These are phyloP conservation scores for Pyrgus malvae DNA, from an alignment of 2,888 invertebrate species.

Conservation along the genomic window DNA sequence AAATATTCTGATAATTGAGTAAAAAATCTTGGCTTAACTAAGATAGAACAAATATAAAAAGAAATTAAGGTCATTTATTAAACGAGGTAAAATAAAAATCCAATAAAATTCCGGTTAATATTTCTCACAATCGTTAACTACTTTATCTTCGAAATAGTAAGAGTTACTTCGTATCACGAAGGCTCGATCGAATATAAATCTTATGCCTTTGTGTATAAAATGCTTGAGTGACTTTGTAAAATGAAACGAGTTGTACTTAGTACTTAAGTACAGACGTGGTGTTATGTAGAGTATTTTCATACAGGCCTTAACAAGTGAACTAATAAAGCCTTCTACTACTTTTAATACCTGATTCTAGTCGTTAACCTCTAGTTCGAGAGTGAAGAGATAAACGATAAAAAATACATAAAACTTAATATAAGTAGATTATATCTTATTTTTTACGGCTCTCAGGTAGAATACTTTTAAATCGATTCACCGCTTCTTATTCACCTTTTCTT, in stretches of 20 bases:
- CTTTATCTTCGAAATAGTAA: background rate
- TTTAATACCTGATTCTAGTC: conserved; percentile 13
- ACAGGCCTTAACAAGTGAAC: conserved; percentile 1
- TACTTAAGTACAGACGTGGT: conserved; percentile 3
- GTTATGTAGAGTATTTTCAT: conserved; percentile 9
- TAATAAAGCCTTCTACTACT: background rate
- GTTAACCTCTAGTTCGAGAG: background rate
- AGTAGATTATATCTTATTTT: too few relatives aligned
- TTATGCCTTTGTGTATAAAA: background rate
- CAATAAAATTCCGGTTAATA: background rate
- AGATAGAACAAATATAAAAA: background rate
- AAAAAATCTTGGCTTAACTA: too few relatives aligned
- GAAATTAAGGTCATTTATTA: background rate
- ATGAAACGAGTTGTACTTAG: background rate
- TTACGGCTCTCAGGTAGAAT: too few relatives aligned
- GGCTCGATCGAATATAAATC: background rate
- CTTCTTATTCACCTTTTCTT: too few relatives aligned
- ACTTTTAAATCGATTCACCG: too few relatives aligned
- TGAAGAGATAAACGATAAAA: background rate
- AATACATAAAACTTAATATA: background rate
- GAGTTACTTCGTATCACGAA: background rate
- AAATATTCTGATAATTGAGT: too few relatives aligned
- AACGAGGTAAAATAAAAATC: background rate
- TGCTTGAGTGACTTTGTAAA: background rate
- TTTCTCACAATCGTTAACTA: background rate